Conservation (phyloP, 2,888 invertebrate species). For the Argynnis bischoffii region DNA sequence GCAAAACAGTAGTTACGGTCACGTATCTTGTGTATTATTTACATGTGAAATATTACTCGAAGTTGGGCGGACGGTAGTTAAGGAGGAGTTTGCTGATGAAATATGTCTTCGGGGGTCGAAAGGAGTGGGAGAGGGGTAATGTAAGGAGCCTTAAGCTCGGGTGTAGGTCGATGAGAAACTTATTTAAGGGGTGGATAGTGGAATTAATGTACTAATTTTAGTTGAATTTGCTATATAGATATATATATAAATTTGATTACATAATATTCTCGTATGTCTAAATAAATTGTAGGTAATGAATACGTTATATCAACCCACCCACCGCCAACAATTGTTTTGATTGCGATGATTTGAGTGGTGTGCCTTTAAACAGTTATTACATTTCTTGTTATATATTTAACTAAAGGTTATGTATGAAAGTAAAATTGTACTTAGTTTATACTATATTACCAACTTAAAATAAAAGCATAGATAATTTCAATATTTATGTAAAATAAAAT, state of each 20-base stretch:
- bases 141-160: slow-evolving; percentile 76
- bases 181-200: slow-evolving; percentile 57
- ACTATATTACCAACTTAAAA: no score
- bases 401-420: no score
- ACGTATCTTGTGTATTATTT: slow-evolving; percentile 73
- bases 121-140: slow-evolving; percentile 48
- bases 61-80: slow-evolving; percentile 70
- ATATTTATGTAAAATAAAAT: no score
- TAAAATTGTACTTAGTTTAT: no score
- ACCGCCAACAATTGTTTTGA: no score
- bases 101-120: slow-evolving; percentile 74
- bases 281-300: no score
- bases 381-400: no score
- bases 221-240: slow-evolving; percentile 35
- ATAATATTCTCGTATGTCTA: no score
- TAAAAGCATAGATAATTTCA: no score
- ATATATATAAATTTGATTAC: background rate
- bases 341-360: no score
- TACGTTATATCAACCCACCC: no score
- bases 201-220: slow-evolving; percentile 47
- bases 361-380: no score
- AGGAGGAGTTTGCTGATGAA: slow-evolving; percentile 76
- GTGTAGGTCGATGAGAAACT: slow-evolving; percentile 64
- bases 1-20: slow-evolving; percentile 42
- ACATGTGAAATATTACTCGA: slow-evolving; percentile 73